These are phyloP conservation scores for Helicoverpa assulta DNA, from an alignment of 2,888 invertebrate species.

Conservation along the genomic window DNA sequence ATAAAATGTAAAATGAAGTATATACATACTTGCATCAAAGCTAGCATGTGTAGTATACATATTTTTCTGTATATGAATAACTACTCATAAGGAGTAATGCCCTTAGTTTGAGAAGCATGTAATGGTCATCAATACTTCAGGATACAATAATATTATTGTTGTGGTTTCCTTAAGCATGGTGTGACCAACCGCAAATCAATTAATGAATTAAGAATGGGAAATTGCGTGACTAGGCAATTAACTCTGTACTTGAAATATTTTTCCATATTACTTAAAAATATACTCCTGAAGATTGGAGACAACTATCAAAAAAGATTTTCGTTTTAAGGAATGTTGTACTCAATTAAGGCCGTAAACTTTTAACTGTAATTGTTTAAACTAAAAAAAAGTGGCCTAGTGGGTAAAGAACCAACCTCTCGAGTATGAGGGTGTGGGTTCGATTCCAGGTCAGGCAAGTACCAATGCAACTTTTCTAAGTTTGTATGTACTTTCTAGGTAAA, in stretches of 20 bases:
- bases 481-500: too few species aligned
- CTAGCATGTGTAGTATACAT: too few species aligned
- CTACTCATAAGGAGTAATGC: conserved; percentile 16
- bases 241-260: too few species aligned
- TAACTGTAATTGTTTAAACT: background rate
- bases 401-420: too few species aligned
- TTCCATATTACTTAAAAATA: too few species aligned
- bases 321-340: background rate
- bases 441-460: too few species aligned
- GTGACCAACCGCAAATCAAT: conserved; percentile 27
- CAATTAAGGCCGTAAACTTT: background rate
- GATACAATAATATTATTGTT: conserved; percentile 28
- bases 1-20: too few species aligned
- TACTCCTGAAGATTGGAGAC: background rate
- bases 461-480: too few species aligned
- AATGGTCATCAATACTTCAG: background rate
- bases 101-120: conserved; percentile 17
- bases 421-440: too few species aligned
- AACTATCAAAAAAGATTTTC: background rate
- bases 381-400: too few species aligned
- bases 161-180: conserved; percentile 31
- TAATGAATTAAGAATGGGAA: conserved; percentile 29
- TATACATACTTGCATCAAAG: too few species aligned
- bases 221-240: conserved; percentile 12
- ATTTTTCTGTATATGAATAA: too few species aligned